These are phyloP conservation scores for Penaeus monodon DNA, from an alignment of 2,888 invertebrate species.

Conservation along the genomic window DNA sequence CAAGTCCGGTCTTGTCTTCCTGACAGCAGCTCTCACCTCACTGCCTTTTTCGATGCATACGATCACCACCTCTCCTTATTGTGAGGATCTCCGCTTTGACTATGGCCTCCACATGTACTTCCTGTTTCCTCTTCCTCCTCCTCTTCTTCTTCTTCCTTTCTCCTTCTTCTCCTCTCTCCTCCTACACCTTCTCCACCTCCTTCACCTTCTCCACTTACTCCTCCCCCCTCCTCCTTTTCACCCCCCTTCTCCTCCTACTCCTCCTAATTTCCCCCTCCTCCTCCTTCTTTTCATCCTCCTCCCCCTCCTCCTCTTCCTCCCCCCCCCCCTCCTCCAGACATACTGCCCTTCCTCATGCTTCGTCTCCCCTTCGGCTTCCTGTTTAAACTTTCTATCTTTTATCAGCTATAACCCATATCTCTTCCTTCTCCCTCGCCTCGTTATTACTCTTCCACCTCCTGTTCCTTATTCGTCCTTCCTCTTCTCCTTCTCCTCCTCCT, in stretches of 20 bases:
- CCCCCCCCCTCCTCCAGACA: background rate
- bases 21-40: too few species aligned
- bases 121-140: background rate
- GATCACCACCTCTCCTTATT: too few species aligned
- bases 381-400: background rate
- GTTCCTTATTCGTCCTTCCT: background rate
- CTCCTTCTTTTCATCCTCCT: background rate
- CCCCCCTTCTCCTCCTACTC: too few species aligned
- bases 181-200: background rate
- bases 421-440: background rate
- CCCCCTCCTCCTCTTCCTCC: background rate
- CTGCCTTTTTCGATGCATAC: too few species aligned
- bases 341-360: background rate
- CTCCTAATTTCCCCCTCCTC: too few species aligned
- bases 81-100: too few species aligned
- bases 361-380: too few species aligned
- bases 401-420: background rate
- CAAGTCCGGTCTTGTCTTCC: too few species aligned
- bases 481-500: too few species aligned
- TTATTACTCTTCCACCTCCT: background rate
- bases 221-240: background rate
- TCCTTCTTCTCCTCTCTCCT: background rate
- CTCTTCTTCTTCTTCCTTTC: background rate
- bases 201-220: too few species aligned
- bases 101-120: background rate